These are phyloP conservation scores for Mesochorus sp. DNA, from an alignment of 2,888 invertebrate genomes.

Conservation along the genomic window DNA sequence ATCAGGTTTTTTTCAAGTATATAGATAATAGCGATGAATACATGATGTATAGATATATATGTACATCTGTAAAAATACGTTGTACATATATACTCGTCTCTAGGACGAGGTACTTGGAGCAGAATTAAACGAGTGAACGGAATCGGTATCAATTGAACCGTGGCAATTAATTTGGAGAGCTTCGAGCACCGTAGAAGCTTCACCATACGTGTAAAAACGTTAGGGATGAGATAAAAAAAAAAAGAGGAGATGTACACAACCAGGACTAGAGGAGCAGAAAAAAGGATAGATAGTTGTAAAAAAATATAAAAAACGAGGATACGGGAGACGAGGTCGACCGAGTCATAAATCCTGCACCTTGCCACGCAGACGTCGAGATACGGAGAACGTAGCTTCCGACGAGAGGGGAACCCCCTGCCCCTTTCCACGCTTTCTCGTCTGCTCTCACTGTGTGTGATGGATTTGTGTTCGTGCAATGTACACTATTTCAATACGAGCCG, in stretches of 20 bases:
- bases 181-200: not conserved
- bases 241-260: slow-evolving; percentile 2
- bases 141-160: slow-evolving; percentile 12
- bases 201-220: slow-evolving; percentile 1
- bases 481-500: slow-evolving; percentile 12
- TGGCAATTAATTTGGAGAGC: slow-evolving; percentile 5
- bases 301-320: slow-evolving; percentile 43
- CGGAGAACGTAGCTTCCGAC: slow-evolving; percentile 70
- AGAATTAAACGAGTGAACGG: not conserved
- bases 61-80: too few relatives aligned
- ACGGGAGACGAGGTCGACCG: slow-evolving; percentile 68
- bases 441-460: slow-evolving; percentile 34
- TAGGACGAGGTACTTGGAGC: not conserved
- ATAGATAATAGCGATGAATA: too few relatives aligned
- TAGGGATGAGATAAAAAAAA: slow-evolving; percentile 18
- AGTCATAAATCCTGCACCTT: slow-evolving; percentile 78
- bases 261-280: too few relatives aligned
- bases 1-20: too few relatives aligned
- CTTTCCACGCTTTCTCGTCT: slow-evolving; percentile 47
- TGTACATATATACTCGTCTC: too few relatives aligned
- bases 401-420: slow-evolving; percentile 54
- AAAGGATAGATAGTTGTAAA: not conserved
- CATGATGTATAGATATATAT: too few relatives aligned
- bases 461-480: too few relatives aligned
- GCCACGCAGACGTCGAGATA: slow-evolving; percentile 76